Base-by-base conservation (phyloP, 1,140 invertebrate species). In the Nixonia krombeini region DNA sequence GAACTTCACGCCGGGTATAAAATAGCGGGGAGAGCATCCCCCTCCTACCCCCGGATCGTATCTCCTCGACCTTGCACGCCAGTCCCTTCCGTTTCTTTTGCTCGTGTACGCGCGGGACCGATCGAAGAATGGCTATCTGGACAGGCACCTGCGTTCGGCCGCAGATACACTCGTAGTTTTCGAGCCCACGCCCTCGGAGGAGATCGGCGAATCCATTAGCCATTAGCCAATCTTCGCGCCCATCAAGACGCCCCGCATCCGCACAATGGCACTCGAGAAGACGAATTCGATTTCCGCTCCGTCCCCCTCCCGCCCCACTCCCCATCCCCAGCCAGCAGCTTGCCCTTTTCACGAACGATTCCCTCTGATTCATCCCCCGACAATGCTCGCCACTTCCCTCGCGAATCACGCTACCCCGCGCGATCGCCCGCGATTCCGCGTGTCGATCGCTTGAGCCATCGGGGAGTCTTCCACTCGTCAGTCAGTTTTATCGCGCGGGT, bases 131-230 rank as follows among this genome's bases (percentile, higher is more conserved):
- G 25, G 33, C 47, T 40, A 51, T 51, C 47, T 40, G 42, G 25
- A 38, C 38, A 33, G 29, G 28, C 50, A 26, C 35, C 23, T 26
- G 23, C 21, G 8, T 9, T 31, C n/a, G n/a, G 12, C 6, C 18
- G 9, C 5, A 38, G 10, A 25, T 9, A 50, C 23, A 42, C 26
- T 25, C 50, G 29, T 28, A 41, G 38, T 41, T 50, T 50, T 50
- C 23, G 25, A 52, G 49, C 42, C 10, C 18, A 31, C 31, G 31
- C 28, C 26, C 41, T 7, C 1, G 4, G 17, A 45, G 33, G 41
- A 46, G 53, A 57, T 56, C 33, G 9, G 13, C 17, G 35, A 35
- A 58, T 58, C 55, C 55, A 58, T 58, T 58, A 58, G 45, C 55
- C 55, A 58, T 58, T 58, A 58, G 44, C 44, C 45, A 47, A 58